A percentile compares a stretch with the other conserved stretches of the same genome.
These are phyloP conservation scores for honey bee (Apis mellifera) DNA, from an alignment of 1,140 invertebrate species.

Conservation along the genomic window DNA sequence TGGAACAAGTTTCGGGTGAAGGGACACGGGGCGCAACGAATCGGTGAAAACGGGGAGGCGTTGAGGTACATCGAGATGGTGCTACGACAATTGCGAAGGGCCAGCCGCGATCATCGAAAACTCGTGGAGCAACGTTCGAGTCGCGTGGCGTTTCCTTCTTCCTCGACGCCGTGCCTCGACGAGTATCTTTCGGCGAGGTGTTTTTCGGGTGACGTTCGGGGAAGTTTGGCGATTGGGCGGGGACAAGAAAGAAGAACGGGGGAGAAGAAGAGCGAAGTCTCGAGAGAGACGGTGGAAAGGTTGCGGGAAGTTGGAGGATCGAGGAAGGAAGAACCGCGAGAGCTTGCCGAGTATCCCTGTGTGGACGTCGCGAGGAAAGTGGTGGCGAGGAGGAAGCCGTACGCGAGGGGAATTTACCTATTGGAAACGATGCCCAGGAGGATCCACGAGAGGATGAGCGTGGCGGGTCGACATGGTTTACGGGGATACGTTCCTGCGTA, in stretches of 20 bases:
- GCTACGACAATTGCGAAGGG: slow-evolving; percentile 68
- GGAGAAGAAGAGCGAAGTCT: not conserved
- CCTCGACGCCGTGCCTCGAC: not conserved
- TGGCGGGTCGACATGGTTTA: slow-evolving; percentile 24
- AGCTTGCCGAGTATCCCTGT: slow-evolving; percentile 7
- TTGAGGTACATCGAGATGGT: slow-evolving; percentile 70
- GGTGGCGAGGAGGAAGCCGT: slow-evolving; percentile 50
- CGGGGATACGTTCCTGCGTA: slow-evolving; percentile 39
- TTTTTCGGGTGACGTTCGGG: not conserved
- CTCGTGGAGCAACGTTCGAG: slow-evolving; percentile 67
- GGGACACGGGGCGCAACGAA: slow-evolving; percentile 32
- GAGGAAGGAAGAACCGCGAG: not conserved
- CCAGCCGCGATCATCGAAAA: slow-evolving; percentile 72
- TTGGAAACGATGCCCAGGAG: slow-evolving; percentile 23
- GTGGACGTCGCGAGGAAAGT: slow-evolving; percentile 44
- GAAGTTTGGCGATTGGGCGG: not conserved
- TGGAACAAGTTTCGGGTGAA: slow-evolving; percentile 10
- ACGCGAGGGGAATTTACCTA: slow-evolving; percentile 31
- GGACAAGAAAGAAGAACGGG: not conserved
- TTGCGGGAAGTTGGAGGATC: not conserved
- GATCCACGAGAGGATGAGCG: slow-evolving; percentile 24
- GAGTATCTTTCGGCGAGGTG: not conserved
- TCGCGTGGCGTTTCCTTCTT: not conserved
- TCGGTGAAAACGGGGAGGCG: slow-evolving; percentile 64
- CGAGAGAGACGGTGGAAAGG: not conserved